Conservation (phyloP, 2,888 invertebrate genomes). For the Prionchulus punctatus region DNA sequence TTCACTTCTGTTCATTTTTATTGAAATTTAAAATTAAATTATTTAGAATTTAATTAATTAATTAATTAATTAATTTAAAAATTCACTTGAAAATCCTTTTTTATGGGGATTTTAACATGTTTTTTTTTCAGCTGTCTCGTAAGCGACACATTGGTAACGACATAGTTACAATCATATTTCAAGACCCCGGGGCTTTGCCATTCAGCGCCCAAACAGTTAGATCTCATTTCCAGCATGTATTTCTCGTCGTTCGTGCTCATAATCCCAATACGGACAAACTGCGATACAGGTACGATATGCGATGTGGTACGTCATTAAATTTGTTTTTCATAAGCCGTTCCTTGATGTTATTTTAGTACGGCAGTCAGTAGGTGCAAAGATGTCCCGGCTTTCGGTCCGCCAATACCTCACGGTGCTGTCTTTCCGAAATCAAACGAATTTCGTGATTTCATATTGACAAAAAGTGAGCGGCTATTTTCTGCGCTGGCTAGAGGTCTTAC, state of each 20-base stretch:
- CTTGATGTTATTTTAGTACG: slow-evolving; percentile 32
- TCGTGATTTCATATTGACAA: slow-evolving; percentile 76
- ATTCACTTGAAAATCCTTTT: too few species aligned
- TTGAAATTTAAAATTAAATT: too few species aligned
- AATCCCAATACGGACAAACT: slow-evolving; percentile 81
- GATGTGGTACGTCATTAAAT: background rate
- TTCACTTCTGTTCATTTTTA: too few species aligned
- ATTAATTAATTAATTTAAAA: too few species aligned
- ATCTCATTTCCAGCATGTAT: slow-evolving; percentile 93
- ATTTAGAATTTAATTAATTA: too few species aligned
- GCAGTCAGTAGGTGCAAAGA: slow-evolving; percentile 64
- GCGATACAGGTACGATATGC: slow-evolving; percentile 51
- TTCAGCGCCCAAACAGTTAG: slow-evolving; percentile 84
- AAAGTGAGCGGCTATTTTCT: slow-evolving; percentile 44
- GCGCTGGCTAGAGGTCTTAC: background rate
- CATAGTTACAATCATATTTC: slow-evolving; percentile 88
- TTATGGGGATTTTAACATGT: background rate
- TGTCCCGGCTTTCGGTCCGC: slow-evolving; percentile 89
- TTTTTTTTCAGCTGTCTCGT: slow-evolving; percentile 49
- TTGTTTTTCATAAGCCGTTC: background rate
- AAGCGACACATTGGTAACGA: slow-evolving; percentile 95
- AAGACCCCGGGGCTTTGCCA: slow-evolving; percentile 51
- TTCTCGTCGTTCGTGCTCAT: slow-evolving; percentile 70
- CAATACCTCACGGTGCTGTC: slow-evolving; percentile 65
- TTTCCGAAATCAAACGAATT: slow-evolving; percentile 80